Conservation (phyloP, 1,140 invertebrate species). For the Coptotermes formosanus region DNA sequence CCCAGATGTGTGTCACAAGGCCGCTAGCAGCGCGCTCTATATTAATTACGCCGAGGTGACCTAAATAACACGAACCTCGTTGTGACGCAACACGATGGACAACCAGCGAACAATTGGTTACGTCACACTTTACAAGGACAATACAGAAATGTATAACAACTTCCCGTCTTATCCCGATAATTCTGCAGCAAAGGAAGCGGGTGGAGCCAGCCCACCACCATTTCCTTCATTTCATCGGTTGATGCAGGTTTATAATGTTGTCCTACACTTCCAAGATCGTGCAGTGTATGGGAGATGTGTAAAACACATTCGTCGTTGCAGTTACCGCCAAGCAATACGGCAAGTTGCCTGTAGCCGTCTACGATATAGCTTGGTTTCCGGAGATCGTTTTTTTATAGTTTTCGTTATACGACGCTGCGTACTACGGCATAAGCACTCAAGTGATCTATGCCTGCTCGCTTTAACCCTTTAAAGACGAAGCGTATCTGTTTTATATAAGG, state of each 20-base stretch:
- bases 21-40: not conserved
- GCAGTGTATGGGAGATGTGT: too few species aligned
- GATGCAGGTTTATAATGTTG: not conserved
- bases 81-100: not conserved
- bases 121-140: not conserved
- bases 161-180: not conserved
- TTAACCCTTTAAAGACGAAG: too few species aligned
- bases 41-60: conserved; percentile 7
- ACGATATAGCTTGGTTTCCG: too few species aligned
- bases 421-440: too few species aligned
- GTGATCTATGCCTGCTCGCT: too few species aligned
- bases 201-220: not conserved
- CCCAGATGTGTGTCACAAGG: not conserved
- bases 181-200: not conserved
- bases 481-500: too few species aligned
- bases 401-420: too few species aligned
- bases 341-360: too few species aligned
- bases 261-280: too few species aligned
- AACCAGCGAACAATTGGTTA: not conserved
- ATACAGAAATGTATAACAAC: not conserved
- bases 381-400: too few species aligned
- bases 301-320: too few species aligned
- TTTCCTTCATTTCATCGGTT: not conserved
- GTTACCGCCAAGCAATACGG: too few species aligned
- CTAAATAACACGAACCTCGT: not conserved